Percentiles rank a stretch among this genome's conserved stretches.
phyloP scores from a whole-genome alignment of 1,140 invertebrate genomes.

The Zaprionus camerounensis region DNA sequence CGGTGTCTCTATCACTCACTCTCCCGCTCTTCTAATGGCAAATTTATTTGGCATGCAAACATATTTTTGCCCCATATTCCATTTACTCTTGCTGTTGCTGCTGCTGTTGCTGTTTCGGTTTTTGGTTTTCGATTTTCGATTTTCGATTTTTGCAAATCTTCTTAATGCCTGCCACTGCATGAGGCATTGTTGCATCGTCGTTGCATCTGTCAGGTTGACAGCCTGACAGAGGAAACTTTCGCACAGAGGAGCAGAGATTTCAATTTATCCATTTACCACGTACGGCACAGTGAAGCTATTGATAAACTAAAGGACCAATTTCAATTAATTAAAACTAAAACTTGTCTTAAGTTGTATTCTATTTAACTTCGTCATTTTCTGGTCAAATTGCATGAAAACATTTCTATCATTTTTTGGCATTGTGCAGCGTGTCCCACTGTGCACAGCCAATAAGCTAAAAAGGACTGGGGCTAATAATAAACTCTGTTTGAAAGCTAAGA shows the following conservation, averaged over 20 bases:
- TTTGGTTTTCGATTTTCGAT: constrained; percentile 13
- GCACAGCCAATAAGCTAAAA: constrained; percentile 12
- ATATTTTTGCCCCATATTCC: constrained; percentile 43
- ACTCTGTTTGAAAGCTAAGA: constrained; percentile 28
- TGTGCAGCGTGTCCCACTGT: not conserved
- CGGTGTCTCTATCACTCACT: not conserved
- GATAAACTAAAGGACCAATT: not conserved
- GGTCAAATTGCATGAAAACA: not conserved
- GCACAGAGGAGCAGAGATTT: constrained; percentile 10
- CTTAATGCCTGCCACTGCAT: constrained; percentile 7
- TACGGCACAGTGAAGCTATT: not conserved
- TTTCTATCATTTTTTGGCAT: not conserved
- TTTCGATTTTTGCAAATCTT: constrained; percentile 11
- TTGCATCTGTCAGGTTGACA: constrained; percentile 12
- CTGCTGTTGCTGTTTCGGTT: constrained; percentile 17
- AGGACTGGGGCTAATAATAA: constrained; percentile 17
- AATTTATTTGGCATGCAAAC: constrained; percentile 78
- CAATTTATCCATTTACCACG: constrained; percentile 32
- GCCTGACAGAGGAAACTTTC: not conserved
- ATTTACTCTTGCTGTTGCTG: not conserved
- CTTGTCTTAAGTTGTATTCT: not conserved
- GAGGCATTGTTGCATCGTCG: not conserved
- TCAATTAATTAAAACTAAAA: not conserved
- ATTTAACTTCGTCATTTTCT: not conserved
- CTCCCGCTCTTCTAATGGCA: constrained; percentile 60